A percentile compares a stretch with the other conserved stretches of the same genome.
Evolutionary conservation across 2,113 vertebrate species (phyloP).

Genomic region (Aptenodytes patagonicus): DNA sequence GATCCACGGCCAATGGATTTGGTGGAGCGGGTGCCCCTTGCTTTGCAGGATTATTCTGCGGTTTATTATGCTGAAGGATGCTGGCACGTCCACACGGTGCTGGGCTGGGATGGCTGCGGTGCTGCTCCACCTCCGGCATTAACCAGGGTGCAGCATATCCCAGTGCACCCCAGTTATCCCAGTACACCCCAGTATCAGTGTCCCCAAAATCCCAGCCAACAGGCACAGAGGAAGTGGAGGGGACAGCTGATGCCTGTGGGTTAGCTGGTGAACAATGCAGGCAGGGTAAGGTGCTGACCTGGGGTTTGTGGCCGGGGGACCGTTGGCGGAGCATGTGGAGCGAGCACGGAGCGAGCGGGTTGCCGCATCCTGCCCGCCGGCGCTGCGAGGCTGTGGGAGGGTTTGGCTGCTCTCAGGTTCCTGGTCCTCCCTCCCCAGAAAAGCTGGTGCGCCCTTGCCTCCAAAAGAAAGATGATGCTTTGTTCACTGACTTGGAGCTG

Average conservation of each 20-base stretch:
- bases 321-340: rapidly evolving
- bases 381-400: background rate
- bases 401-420: background rate
- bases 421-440: background rate
- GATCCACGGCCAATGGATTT: background rate
- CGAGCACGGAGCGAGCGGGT: background rate
- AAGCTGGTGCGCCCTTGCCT: background rate
- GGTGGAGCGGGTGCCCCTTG: background rate
- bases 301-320: background rate
- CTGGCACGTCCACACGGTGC: rapidly evolving
- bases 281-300: background rate
- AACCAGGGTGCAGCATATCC: background rate
- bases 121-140: background rate
- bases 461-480: background rate
- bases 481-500: background rate
- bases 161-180: background rate
- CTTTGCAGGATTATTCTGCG: background rate
- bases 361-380: no score
- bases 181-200: no score
- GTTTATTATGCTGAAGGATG: background rate
- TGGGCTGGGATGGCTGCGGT: background rate
- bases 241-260: background rate
- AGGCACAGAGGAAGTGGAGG: background rate
- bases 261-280: background rate
- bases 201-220: background rate